These are phyloP conservation scores for Poeciliopsis turneri DNA, from an alignment of 2,797 vertebrate species.

Conservation along the genomic window DNA sequence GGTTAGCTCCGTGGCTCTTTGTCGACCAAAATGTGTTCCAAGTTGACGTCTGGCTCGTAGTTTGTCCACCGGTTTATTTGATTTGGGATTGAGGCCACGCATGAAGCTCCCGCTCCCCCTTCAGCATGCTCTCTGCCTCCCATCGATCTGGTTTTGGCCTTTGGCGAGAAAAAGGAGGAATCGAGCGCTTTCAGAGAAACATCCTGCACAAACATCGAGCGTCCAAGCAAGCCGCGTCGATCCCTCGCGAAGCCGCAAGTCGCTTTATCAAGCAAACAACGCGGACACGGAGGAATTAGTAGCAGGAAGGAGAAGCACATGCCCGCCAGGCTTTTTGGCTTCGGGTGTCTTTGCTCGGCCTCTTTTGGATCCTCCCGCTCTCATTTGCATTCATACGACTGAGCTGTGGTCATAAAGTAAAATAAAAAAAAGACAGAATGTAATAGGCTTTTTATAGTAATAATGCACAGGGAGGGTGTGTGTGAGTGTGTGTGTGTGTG, in stretches of 20 bases:
- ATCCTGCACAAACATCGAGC: constrained; percentile 22
- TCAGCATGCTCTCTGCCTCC: not conserved
- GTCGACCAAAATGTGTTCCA: not conserved
- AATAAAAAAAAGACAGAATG: constrained; percentile 31
- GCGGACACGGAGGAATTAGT: constrained; percentile 24
- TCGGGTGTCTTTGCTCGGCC: constrained; percentile 11
- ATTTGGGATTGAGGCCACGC: not conserved
- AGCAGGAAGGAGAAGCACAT: constrained; percentile 9
- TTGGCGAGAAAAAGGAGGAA: constrained; percentile 5
- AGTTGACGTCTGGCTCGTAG: not conserved
- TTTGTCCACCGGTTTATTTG: not conserved
- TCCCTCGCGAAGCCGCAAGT: constrained; percentile 2
- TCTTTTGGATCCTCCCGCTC: not conserved
- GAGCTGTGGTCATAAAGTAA: constrained; percentile 44
- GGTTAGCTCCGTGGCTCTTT: not conserved
- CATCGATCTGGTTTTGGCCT: constrained; percentile 16
- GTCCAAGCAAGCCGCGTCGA: constrained; percentile 10
- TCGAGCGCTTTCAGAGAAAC: constrained; percentile 28
- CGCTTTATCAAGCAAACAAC: constrained; percentile 36
- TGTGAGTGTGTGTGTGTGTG: no score
- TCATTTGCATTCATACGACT: constrained; percentile 53
- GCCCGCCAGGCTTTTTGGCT: constrained; percentile 23
- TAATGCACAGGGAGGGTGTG: constrained; percentile 44
- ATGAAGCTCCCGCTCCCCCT: constrained; percentile 2
- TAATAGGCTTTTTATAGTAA: constrained; percentile 53